These are phyloP conservation scores for Spongilla lacustris DNA, from an alignment of 37 sponge, comb jelly and placozoan genomes.

Conservation along the genomic window DNA sequence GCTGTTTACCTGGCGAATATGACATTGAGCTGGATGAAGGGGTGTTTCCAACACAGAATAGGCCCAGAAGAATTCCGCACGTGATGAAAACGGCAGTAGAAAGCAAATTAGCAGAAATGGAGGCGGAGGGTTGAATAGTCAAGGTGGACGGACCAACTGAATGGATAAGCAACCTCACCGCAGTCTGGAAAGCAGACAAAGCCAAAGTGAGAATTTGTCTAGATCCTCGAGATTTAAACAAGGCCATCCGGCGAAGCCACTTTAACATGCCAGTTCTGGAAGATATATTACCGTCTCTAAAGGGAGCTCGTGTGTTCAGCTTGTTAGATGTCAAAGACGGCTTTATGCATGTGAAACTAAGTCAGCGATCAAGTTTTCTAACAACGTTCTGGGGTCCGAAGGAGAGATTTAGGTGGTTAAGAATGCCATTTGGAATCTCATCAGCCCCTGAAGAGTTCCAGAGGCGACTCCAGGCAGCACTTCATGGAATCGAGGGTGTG, in stretches of 20 bases:
- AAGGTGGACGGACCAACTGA: constrained; percentile 55
- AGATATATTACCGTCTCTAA: constrained; percentile 21
- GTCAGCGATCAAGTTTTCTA: not conserved
- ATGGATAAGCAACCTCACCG: constrained; percentile 40
- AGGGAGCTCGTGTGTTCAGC: constrained; percentile 12
- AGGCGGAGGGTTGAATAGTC: constrained; percentile 8
- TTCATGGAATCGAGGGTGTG: constrained; percentile 35
- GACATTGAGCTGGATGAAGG: constrained; percentile 11
- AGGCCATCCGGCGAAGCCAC: constrained; percentile 36
- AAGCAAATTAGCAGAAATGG: constrained; percentile 14
- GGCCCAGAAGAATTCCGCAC: constrained; percentile 24
- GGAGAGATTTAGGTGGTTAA: constrained; percentile 13
- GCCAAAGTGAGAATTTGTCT: constrained; percentile 46
- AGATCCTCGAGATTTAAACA: constrained; percentile 55
- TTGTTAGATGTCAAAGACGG: constrained; percentile 23
- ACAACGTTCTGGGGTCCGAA: constrained; percentile 45
- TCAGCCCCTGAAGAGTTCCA: constrained; percentile 37
- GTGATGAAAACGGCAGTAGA: constrained; percentile 2
- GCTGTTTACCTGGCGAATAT: constrained; percentile 9
- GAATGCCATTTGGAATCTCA: constrained; percentile 42
- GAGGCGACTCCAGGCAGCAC: not conserved
- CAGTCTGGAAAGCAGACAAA: constrained; percentile 21
- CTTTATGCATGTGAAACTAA: constrained; percentile 23
- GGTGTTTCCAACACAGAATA: constrained; percentile 15
- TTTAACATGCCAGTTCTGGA: constrained; percentile 27